Percentiles rank a stretch among this genome's conserved stretches.
Evolutionary conservation across 2,113 vertebrate species (phyloP).

Genomic region (Zosterops borbonicus): DNA sequence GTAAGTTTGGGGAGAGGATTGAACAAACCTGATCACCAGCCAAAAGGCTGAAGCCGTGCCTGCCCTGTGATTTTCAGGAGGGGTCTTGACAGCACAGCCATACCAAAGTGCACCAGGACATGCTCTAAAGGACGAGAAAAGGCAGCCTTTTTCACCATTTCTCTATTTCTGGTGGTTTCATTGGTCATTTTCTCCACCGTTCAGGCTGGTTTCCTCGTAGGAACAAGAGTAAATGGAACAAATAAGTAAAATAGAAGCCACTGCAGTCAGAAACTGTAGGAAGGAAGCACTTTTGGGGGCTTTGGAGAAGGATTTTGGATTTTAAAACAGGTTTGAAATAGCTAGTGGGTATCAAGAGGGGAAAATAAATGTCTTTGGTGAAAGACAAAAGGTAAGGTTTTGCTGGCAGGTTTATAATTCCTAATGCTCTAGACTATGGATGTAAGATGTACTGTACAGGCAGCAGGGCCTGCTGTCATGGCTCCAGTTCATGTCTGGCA

Average conservation of each 20-base stretch:
- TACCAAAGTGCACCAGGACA: neutral
- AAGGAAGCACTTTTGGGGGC: neutral
- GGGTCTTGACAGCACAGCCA: neutral
- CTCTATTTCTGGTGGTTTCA: neutral
- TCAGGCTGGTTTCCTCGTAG: neutral
- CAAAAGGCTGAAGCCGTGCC: fast-evolving
- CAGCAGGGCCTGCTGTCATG: neutral
- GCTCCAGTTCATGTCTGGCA: neutral
- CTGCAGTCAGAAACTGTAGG: neutral
- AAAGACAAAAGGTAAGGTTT: neutral
- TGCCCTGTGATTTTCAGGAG: neutral
- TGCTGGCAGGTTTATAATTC: neutral
- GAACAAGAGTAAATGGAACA: neutral
- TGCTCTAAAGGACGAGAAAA: neutral
- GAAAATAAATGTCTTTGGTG: neutral
- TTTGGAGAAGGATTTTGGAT: neutral
- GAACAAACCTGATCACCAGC: neutral
- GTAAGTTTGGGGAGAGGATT: neutral
- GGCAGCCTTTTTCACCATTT: neutral
- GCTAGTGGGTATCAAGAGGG: neutral
- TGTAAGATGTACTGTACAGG: neutral
- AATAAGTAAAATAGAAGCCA: neutral
- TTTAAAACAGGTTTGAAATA: neutral
- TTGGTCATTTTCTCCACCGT: neutral
- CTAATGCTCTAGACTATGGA: neutral